A percentile compares a stretch with the other conserved stretches of the same genome.
Conservation (phyloP, 2,113 vertebrate species). For the Cyrtonyx montezumae region DNA sequence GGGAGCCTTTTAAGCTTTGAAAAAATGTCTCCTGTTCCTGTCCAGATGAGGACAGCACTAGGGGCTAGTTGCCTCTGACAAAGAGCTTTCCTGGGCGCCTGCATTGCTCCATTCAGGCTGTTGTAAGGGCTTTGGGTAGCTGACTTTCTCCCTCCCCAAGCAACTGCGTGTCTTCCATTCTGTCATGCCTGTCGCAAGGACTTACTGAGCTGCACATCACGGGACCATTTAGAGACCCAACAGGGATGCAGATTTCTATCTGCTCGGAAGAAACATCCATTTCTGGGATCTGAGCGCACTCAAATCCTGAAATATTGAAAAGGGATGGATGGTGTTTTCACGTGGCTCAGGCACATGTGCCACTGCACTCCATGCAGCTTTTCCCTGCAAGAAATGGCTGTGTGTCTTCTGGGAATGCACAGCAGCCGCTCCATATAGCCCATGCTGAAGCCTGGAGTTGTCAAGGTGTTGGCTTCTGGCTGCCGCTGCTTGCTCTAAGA, state of each 20-base stretch:
- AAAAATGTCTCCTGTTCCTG: background rate
- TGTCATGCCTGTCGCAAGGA: constrained; percentile 39
- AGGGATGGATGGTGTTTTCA: constrained; percentile 9
- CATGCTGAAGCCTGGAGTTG: rapidly evolving
- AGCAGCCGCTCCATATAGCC: rapidly evolving
- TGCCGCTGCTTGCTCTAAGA: background rate
- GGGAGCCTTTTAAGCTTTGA: rapidly evolving
- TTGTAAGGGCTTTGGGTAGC: background rate
- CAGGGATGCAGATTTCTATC: constrained; percentile 22
- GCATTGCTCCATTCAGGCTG: background rate
- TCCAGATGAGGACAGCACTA: background rate
- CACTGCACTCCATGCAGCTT: background rate
- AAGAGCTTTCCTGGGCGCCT: background rate
- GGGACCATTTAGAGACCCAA: constrained; percentile 27
- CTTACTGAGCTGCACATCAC: background rate
- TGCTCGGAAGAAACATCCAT: constrained; percentile 51
- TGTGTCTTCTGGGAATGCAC: background rate
- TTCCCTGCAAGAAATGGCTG: background rate
- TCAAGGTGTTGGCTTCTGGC: rapidly evolving
- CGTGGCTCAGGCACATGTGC: constrained; percentile 32
- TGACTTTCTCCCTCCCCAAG: background rate
- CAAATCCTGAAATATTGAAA: constrained; percentile 67
- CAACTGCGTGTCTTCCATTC: background rate
- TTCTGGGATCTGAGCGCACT: background rate
- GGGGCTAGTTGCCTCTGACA: background rate